Evolutionary conservation across 2,888 invertebrate genomes (phyloP).

Genomic region (Metellina segmentata): DNA sequence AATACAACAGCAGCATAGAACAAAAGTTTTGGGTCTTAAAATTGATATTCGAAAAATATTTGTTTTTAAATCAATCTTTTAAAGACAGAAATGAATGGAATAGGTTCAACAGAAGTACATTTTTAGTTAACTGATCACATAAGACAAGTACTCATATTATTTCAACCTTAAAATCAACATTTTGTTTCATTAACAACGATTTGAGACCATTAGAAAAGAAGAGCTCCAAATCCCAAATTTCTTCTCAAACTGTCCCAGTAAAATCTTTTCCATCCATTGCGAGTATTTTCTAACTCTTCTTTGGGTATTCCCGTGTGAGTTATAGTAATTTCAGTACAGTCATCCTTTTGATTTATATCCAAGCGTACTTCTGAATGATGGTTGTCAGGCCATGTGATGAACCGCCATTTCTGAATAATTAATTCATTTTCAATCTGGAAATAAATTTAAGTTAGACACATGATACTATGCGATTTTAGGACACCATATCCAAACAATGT

Average conservation of each 20-base stretch:
- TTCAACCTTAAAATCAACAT: no score
- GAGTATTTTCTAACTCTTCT: conserved; percentile 88
- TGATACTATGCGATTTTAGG: no score
- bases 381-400: conserved; percentile 95
- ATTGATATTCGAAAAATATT: no score
- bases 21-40: no score
- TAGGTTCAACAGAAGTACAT: no score
- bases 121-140: no score
- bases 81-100: no score
- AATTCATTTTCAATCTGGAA: not conserved
- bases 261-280: conserved; percentile 91
- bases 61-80: no score
- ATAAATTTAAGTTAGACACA: not conserved
- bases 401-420: conserved; percentile 90
- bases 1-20: no score
- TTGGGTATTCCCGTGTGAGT: conserved; percentile 92
- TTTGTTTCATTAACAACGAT: no score
- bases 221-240: conserved; percentile 91
- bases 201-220: conserved; percentile 78
- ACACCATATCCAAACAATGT: no score
- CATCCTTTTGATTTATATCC: conserved; percentile 88
- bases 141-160: no score
- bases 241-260: conserved; percentile 97
- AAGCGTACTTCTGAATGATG: conserved; percentile 95
- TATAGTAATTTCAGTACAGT: conserved; percentile 91